Percentiles rank a stretch among this genome's conserved stretches.
Conservation (phyloP, 2,113 vertebrate species). For the Jaculus jaculus region DNA sequence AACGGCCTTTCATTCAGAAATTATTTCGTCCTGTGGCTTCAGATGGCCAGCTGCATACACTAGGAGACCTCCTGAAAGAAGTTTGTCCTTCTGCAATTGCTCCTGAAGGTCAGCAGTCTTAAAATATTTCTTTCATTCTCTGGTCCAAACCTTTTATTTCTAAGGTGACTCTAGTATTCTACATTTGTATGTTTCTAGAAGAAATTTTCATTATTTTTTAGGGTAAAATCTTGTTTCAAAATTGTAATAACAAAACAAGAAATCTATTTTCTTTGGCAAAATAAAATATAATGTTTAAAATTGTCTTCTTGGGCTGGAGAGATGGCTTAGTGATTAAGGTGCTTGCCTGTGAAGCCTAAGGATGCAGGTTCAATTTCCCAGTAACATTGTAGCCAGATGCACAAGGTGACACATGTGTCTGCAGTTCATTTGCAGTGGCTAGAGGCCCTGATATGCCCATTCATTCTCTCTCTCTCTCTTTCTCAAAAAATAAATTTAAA, state of each 20-base stretch:
- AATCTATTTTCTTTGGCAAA: conserved; percentile 9
- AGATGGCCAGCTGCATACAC: conserved; percentile 91
- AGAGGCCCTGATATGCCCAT: too few species aligned
- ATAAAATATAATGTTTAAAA: conserved; percentile 34
- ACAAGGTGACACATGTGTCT: too few species aligned
- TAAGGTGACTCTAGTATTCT: background rate
- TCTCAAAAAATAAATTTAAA: conserved; percentile 17
- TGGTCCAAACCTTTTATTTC: background rate
- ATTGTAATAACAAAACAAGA: background rate
- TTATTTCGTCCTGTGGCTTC: conserved; percentile 93
- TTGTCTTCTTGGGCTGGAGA: background rate
- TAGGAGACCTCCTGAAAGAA: conserved; percentile 95
- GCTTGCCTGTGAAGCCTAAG: too few species aligned
- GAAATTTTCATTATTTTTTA: background rate
- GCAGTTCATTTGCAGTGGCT: too few species aligned
- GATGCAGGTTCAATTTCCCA: too few species aligned
- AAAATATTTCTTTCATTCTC: background rate
- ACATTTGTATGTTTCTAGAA: background rate
- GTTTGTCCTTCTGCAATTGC: conserved; percentile 90
- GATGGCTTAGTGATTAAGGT: too few species aligned
- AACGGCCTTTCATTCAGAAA: conserved; percentile 97
- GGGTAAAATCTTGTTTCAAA: conserved; percentile 36
- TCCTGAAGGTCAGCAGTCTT: conserved; percentile 83
- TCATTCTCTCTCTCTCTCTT: too few species aligned
- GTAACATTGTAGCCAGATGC: too few species aligned